phyloP scores from a whole-genome alignment of 1,140 invertebrate species.

The Philopotamus ludificatus region DNA sequence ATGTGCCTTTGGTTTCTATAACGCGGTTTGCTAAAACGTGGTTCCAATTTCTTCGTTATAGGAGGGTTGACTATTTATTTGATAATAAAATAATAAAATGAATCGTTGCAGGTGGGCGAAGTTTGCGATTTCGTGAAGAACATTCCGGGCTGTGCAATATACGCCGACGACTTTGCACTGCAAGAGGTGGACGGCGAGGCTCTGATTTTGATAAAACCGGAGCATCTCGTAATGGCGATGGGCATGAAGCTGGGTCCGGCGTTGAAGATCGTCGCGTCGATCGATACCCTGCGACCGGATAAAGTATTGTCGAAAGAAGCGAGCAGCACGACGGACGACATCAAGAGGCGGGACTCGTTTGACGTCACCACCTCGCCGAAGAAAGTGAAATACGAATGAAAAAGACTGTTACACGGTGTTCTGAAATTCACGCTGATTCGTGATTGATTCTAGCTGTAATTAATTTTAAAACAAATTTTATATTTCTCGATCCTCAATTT shows the following conservation, averaged over 20 bases:
- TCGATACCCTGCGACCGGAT: slow-evolving; percentile 73
- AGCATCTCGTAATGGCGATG: slow-evolving; percentile 93
- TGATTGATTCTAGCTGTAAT: too few species aligned
- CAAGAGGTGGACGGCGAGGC: slow-evolving; percentile 97
- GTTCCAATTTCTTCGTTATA: too few species aligned
- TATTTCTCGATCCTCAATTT: too few species aligned
- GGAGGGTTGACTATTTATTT: too few species aligned
- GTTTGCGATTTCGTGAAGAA: slow-evolving; percentile 84
- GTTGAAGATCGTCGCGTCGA: slow-evolving; percentile 88
- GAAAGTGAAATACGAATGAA: slow-evolving; percentile 35
- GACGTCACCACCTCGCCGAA: slow-evolving; percentile 30
- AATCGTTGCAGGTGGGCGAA: slow-evolving; percentile 70
- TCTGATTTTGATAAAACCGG: slow-evolving; percentile 88
- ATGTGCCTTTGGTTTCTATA: too few species aligned
- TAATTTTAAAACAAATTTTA: too few species aligned
- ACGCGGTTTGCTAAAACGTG: too few species aligned
- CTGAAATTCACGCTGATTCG: too few species aligned
- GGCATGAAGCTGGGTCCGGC: slow-evolving; percentile 93
- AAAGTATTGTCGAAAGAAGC: slow-evolving; percentile 45
- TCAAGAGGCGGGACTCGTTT: slow-evolving; percentile 14
- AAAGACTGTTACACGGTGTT: not conserved
- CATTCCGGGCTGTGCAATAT: slow-evolving; percentile 85
- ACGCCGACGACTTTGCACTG: slow-evolving; percentile 91
- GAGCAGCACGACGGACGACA: slow-evolving; percentile 18
- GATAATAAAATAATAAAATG: too few species aligned